phyloP scores from a whole-genome alignment of 2,888 invertebrate species.

The Mactromeris polynyma region DNA sequence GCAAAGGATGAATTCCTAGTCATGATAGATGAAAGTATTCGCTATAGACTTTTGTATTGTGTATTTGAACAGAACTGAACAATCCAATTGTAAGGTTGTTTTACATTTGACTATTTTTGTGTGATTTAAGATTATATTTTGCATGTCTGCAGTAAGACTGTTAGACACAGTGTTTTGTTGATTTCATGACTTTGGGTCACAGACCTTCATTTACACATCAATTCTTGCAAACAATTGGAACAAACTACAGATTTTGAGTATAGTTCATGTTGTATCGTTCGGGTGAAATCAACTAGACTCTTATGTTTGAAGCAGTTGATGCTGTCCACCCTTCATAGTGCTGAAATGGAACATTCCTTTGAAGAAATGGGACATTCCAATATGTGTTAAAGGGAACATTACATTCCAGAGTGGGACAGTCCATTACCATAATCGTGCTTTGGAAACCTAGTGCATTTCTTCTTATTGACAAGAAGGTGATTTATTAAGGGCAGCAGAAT shows the following conservation, averaged over 20 bases:
- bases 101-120: constrained; percentile 45
- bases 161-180: constrained; percentile 54
- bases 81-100: constrained; percentile 47
- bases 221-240: constrained; percentile 47
- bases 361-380: constrained; percentile 46
- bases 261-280: constrained; percentile 4
- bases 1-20: constrained; percentile 46
- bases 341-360: constrained; percentile 58
- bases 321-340: constrained; percentile 31
- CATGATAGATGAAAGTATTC: constrained; percentile 26
- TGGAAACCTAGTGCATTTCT: neutral
- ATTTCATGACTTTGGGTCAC: constrained; percentile 68
- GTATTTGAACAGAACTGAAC: constrained; percentile 33
- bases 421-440: constrained; percentile 18
- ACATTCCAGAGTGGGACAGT: constrained; percentile 8
- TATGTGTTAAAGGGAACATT: constrained; percentile 19
- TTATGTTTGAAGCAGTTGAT: neutral
- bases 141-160: constrained; percentile 64
- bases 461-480: neutral
- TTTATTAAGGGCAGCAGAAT: neutral
- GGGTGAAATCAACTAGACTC: constrained; percentile 19
- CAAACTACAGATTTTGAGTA: constrained; percentile 62
- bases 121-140: constrained; percentile 46
- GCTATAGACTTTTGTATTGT: constrained; percentile 26
- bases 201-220: constrained; percentile 68